Conservation (phyloP, 2,113 vertebrate genomes). For the Alces alces region DNA sequence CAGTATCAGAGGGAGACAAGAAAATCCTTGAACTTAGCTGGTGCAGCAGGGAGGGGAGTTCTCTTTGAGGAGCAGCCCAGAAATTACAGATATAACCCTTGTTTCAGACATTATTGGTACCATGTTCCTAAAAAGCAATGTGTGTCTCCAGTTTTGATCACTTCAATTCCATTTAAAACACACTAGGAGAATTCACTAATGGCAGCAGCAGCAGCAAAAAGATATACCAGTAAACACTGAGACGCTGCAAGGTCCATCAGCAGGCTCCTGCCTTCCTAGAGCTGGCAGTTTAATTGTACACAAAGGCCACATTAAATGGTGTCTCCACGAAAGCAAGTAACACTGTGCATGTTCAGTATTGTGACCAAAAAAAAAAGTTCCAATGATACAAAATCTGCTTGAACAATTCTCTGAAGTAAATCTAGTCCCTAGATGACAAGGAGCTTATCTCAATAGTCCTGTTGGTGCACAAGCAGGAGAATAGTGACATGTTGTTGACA, state of each 20-base stretch:
- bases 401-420: neutral
- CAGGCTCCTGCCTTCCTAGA: neutral
- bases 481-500: neutral
- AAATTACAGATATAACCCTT: neutral
- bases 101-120: neutral
- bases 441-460: neutral
- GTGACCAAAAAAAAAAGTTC: neutral
- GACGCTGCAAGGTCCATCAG: neutral
- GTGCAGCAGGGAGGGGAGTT: neutral
- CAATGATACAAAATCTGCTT: neutral
- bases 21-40: neutral
- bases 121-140: neutral
- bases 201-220: neutral
- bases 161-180: neutral
- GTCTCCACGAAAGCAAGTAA: neutral
- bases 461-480: neutral
- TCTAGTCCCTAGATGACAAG: neutral
- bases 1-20: neutral
- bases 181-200: neutral
- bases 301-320: neutral
- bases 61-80: neutral
- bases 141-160: neutral
- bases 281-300: neutral
- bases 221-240: neutral
- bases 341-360: neutral